phyloP scores from a whole-genome alignment of 2,888 invertebrate genomes.

The Ormyrus thymus region DNA sequence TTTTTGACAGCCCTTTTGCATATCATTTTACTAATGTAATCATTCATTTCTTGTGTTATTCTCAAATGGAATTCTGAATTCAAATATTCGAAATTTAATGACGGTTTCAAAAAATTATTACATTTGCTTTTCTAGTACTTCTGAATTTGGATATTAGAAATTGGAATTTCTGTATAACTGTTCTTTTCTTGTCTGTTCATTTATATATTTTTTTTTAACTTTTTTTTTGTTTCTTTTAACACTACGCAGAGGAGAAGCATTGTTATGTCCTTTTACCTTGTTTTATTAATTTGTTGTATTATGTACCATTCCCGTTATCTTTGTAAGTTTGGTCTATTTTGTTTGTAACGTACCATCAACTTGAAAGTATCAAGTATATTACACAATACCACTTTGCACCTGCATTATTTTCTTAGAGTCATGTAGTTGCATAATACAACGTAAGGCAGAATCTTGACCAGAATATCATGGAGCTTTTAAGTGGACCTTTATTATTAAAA shows the following conservation, averaged over 20 bases:
- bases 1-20: constrained; percentile 43
- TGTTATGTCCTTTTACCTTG: constrained; percentile 52
- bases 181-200: constrained; percentile 25
- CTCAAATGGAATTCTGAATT: constrained; percentile 6
- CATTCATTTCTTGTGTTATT: constrained; percentile 41
- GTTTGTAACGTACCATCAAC: constrained; percentile 36
- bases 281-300: constrained; percentile 43
- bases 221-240: constrained; percentile 21
- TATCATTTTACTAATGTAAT: constrained; percentile 51
- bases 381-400: constrained; percentile 53
- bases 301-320: constrained; percentile 36
- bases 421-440: constrained; percentile 54
- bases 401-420: constrained; percentile 56
- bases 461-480: constrained; percentile 43
- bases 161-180: constrained; percentile 18
- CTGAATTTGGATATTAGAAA: constrained; percentile 29
- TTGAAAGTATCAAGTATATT: constrained; percentile 39
- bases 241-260: constrained; percentile 48
- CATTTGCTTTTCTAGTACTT: not conserved
- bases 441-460: constrained; percentile 52
- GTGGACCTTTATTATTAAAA: constrained; percentile 35
- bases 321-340: constrained; percentile 42
- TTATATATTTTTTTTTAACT: constrained; percentile 24
- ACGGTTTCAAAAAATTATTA: not conserved
- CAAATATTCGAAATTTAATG: constrained; percentile 4